Evolutionary conservation across 2,888 invertebrate species (phyloP).

Genomic region (Sisyra terminalis): DNA sequence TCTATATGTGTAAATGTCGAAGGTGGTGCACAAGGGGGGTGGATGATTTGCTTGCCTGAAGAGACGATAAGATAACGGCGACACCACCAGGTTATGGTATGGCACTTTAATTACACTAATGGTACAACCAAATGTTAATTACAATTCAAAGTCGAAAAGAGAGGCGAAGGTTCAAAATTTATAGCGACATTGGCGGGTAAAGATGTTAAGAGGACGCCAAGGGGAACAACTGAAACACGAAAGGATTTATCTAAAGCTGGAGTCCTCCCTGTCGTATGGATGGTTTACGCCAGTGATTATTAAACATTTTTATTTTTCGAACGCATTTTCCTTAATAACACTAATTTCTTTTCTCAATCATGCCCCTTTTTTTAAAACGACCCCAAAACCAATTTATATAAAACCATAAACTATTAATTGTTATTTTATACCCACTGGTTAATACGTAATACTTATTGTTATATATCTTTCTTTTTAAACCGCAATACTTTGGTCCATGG

Average conservation of each 20-base stretch:
- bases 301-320: no score
- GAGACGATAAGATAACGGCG: slow-evolving; percentile 26
- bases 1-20: not conserved
- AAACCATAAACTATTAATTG: no score
- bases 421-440: no score
- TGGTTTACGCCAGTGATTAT: not conserved
- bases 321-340: no score
- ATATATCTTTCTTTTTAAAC: no score
- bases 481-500: no score
- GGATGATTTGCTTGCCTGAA: slow-evolving; percentile 18
- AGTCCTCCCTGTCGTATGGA: slow-evolving; percentile 2
- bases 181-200: slow-evolving; percentile 17
- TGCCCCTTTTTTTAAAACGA: no score
- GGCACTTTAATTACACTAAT: slow-evolving; percentile 65
- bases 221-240: slow-evolving; percentile 6
- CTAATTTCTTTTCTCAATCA: no score
- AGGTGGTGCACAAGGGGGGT: slow-evolving; percentile 10
- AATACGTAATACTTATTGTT: no score
- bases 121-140: slow-evolving; percentile 60
- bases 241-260: slow-evolving; percentile 8
- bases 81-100: slow-evolving; percentile 40
- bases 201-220: slow-evolving; percentile 10
- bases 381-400: no score
- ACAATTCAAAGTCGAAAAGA: slow-evolving; percentile 39
- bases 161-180: slow-evolving; percentile 27